A percentile compares a stretch with the other conserved stretches of the same genome.
These are phyloP conservation scores for Lucilia sericata DNA, from an alignment of 1,140 invertebrate species.

Conservation along the genomic window DNA sequence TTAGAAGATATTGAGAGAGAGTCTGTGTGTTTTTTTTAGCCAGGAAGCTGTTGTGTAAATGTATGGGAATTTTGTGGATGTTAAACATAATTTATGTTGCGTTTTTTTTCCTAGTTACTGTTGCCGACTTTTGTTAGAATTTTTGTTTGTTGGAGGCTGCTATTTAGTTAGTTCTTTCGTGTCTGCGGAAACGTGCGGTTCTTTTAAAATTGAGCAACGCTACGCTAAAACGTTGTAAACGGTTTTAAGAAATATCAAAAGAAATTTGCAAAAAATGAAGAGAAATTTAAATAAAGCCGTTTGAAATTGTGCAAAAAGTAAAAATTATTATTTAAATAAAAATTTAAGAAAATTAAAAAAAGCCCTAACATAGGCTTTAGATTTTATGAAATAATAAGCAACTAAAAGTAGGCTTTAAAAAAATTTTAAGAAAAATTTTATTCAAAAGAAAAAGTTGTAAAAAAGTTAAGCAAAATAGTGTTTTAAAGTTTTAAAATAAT, in stretches of 20 bases:
- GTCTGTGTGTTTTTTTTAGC: neutral
- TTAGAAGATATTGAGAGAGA: neutral
- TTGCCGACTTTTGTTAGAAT: slow-evolving; percentile 52
- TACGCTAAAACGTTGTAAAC: neutral
- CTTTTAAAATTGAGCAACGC: slow-evolving; percentile 22
- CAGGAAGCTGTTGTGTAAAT: neutral
- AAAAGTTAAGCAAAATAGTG: neutral
- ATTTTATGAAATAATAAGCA: too few species aligned
- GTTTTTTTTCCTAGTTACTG: neutral
- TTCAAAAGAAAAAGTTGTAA: neutral
- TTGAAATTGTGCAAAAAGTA: neutral
- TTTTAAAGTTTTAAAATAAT: neutral
- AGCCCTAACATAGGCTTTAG: neutral
- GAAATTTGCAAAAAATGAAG: neutral
- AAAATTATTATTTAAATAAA: too few species aligned
- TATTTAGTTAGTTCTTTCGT: slow-evolving; percentile 58
- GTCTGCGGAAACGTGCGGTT: slow-evolving; percentile 62
- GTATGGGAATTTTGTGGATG: slow-evolving; percentile 31
- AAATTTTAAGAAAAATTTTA: neutral
- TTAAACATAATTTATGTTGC: slow-evolving; percentile 28
- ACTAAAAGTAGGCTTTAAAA: slow-evolving; percentile 12
- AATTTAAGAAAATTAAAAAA: neutral
- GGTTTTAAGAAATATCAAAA: neutral
- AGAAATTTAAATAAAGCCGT: neutral
- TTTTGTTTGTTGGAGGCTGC: slow-evolving; percentile 35